Conservation (phyloP, 2,888 invertebrate species). For the Leptodirus hochenwartii region DNA sequence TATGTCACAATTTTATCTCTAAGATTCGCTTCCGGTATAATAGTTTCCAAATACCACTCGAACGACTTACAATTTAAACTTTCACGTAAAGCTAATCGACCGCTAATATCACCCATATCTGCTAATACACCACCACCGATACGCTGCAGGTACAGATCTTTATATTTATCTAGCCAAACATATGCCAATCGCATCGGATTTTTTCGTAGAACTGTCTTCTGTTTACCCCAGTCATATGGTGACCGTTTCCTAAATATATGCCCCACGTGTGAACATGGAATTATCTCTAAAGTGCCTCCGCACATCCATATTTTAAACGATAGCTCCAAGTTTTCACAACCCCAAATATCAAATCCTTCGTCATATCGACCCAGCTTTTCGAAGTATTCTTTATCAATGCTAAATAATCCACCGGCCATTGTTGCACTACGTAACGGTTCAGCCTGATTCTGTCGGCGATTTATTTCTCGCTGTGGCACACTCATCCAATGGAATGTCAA, state of each 20-base stretch:
- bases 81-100: neutral
- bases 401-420: conserved; percentile 14
- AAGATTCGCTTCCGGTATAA: neutral
- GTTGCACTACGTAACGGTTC: conserved; percentile 9
- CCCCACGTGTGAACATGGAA: conserved; percentile 17
- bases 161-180: neutral
- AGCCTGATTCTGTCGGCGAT: neutral
- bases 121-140: neutral
- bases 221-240: conserved; percentile 1
- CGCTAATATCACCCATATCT: neutral
- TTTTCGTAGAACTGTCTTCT: neutral
- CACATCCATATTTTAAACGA: conserved; percentile 13
- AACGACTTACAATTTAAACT: neutral
- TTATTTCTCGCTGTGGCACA: conserved; percentile 3
- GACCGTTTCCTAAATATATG: conserved; percentile 15
- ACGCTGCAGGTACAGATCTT: neutral
- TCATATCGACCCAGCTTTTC: conserved; percentile 15
- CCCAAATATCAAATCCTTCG: conserved; percentile 17
- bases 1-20: too few relatives aligned
- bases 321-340: conserved; percentile 15
- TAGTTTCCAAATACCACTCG: conserved; percentile 1
- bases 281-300: conserved; percentile 16
- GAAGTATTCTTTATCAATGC: conserved; percentile 16
- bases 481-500: neutral
- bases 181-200: neutral